phyloP scores from a whole-genome alignment of 2,113 vertebrate genomes.

The Bettongia penicillata region DNA sequence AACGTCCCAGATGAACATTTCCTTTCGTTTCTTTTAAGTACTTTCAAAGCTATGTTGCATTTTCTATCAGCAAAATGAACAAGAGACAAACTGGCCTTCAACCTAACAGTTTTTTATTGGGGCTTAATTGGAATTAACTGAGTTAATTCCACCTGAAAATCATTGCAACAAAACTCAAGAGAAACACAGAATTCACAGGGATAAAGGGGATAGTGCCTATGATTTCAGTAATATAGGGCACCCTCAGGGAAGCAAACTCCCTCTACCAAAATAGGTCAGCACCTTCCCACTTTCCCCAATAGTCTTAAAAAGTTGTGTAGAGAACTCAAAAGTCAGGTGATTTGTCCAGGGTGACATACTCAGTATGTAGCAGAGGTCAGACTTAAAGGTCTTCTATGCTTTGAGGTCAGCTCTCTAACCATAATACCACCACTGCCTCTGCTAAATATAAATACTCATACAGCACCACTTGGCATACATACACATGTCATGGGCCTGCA shows the following conservation, averaged over 20 bases:
- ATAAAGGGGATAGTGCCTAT: not conserved
- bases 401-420: not conserved
- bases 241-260: fast-evolving
- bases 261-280: not conserved
- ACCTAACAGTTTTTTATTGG: not conserved
- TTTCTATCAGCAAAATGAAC: not conserved
- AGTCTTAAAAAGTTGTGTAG: not conserved
- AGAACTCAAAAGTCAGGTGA: not conserved
- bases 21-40: not conserved
- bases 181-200: not conserved
- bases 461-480: not conserved
- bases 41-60: not conserved
- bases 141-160: not conserved
- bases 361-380: not conserved
- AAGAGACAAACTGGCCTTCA: not conserved
- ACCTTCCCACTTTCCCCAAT: not conserved
- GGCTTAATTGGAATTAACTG: not conserved
- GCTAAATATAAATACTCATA: not conserved
- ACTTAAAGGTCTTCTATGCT: not conserved
- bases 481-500: not conserved
- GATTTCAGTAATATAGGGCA: not conserved
- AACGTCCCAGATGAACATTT: not conserved
- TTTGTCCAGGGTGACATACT: not conserved
- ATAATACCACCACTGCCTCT: not conserved
- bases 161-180: not conserved